Percentiles rank a stretch among this genome's conserved stretches.
These are phyloP conservation scores for Dascyllus trimaculatus DNA, from an alignment of 2,113 vertebrate species.

Conservation along the genomic window DNA sequence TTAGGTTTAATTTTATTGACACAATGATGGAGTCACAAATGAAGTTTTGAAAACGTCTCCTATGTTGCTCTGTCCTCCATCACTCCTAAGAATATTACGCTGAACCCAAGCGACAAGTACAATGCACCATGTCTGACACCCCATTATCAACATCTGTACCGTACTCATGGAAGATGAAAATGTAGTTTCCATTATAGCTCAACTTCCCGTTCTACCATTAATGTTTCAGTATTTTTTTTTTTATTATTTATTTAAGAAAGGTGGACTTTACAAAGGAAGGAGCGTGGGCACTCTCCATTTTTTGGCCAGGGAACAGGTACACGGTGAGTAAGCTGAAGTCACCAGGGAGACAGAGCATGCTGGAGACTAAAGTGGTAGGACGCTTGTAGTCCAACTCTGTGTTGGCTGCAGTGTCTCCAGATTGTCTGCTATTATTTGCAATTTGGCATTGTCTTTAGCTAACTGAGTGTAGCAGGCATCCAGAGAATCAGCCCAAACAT, in stretches of 20 bases:
- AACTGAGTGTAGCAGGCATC: background rate
- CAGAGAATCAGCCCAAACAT: background rate
- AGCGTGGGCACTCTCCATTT: background rate
- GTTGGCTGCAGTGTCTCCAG: background rate
- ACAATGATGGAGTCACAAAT: too few species aligned
- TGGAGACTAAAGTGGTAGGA: slow-evolving; percentile 6
- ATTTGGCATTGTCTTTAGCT: background rate
- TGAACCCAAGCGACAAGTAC: too few species aligned
- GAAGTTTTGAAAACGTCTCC: too few species aligned
- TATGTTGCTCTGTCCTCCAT: too few species aligned
- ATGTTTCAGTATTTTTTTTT: background rate
- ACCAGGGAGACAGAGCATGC: background rate
- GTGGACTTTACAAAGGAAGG: background rate
- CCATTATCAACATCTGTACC: background rate
- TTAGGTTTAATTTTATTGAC: too few species aligned
- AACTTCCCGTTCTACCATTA: background rate
- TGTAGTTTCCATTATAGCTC: background rate
- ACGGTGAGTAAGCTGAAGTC: background rate
- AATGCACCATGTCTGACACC: too few species aligned
- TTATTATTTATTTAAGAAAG: background rate
- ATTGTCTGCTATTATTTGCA: background rate
- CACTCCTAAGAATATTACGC: too few species aligned
- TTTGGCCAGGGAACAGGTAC: background rate
- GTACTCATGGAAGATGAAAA: background rate
- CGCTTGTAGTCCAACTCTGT: background rate